A percentile compares a stretch with the other conserved stretches of the same genome.
Conservation (phyloP, 2,113 vertebrate species). For the Ardeotis arabs region DNA sequence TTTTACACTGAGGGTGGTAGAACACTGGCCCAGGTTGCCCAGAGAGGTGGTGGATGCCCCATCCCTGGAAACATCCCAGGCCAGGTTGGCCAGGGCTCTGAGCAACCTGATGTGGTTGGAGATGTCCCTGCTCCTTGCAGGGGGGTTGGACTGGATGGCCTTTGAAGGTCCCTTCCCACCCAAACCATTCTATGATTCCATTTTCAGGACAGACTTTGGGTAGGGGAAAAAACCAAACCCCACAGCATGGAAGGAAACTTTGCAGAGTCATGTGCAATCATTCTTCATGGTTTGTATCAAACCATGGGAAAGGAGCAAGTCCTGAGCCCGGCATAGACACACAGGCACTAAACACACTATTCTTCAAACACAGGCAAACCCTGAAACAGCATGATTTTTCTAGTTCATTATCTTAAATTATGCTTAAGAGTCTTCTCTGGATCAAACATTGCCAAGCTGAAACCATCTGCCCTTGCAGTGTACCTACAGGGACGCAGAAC, state of each 20-base stretch:
- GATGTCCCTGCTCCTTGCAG: no score
- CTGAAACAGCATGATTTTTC: background rate
- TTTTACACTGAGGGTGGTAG: no score
- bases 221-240: no score
- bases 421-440: background rate
- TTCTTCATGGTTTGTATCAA: background rate
- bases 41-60: no score
- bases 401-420: background rate
- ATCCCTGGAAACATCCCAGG: no score
- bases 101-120: no score
- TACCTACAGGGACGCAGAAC: background rate
- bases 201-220: background rate
- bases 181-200: background rate
- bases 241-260: background rate
- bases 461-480: background rate
- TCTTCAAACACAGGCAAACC: background rate
- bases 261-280: background rate
- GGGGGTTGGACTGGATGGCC: no score
- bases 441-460: background rate
- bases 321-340: background rate
- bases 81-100: no score
- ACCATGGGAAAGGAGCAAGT: background rate
- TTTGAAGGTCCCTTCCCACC: no score
- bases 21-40: no score
- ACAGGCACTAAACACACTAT: rapidly evolving